Percentiles rank a stretch among this genome's conserved stretches.
phyloP scores from a whole-genome alignment of 2,797 vertebrate genomes.

The Poeciliopsis turneri region DNA sequence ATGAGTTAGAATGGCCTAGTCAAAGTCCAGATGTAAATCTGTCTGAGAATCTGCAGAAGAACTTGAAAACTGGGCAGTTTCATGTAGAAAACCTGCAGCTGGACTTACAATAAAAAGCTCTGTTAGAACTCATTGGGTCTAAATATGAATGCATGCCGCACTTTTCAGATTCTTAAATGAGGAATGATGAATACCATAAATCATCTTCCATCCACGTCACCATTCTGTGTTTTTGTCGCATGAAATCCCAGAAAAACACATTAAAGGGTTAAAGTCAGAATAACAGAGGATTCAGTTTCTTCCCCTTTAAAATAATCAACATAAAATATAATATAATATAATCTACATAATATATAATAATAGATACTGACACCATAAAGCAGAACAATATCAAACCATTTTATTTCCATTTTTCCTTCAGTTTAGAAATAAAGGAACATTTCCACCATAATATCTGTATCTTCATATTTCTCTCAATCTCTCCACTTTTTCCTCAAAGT shows the following conservation, averaged over 20 bases:
- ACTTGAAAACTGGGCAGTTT: background rate
- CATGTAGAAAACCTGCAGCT: background rate
- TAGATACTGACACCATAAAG: too few species aligned
- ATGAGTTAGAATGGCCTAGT: background rate
- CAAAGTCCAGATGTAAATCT: background rate
- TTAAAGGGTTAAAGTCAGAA: background rate
- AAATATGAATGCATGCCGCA: background rate
- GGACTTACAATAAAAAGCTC: background rate
- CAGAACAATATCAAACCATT: background rate
- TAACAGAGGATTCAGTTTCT: too few species aligned
- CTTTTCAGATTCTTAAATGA: background rate
- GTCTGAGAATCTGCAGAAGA: background rate
- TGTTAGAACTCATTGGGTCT: background rate
- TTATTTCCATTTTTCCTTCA: too few species aligned
- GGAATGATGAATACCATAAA: background rate
- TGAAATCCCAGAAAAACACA: background rate
- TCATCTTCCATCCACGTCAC: background rate
- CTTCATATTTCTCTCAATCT: background rate
- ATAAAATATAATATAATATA: too few species aligned
- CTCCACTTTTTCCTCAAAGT: background rate
- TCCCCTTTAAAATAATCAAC: too few species aligned
- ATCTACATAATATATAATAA: too few species aligned
- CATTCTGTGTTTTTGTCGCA: background rate
- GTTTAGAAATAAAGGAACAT: too few species aligned
- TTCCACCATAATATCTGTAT: background rate